phyloP scores from a whole-genome alignment of 2,113 vertebrate species.

The Amazona vittata region DNA sequence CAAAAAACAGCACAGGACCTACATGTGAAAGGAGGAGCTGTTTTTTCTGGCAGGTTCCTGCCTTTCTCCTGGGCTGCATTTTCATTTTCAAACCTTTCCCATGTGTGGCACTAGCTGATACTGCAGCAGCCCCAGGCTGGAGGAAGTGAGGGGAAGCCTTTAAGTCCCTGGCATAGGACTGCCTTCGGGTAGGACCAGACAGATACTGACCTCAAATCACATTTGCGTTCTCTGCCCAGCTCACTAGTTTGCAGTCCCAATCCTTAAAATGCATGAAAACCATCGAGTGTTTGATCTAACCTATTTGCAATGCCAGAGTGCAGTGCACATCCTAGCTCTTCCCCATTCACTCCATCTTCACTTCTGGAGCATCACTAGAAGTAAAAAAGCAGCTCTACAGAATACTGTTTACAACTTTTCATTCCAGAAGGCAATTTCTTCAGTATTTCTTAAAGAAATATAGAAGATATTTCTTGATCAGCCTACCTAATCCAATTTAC shows the following conservation, averaged over 20 bases:
- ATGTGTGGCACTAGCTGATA: not conserved
- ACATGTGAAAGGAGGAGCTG: not conserved
- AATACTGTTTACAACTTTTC: not conserved
- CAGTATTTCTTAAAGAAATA: not conserved
- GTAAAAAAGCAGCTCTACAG: not conserved
- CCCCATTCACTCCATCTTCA: not conserved
- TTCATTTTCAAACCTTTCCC: not conserved
- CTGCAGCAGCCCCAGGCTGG: not conserved
- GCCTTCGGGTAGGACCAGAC: not conserved
- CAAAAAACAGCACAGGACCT: not conserved
- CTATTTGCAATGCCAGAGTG: not conserved
- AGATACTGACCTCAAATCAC: not conserved
- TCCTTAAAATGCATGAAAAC: not conserved
- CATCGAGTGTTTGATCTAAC: not conserved
- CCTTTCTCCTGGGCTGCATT: not conserved
- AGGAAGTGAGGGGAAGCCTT: not conserved
- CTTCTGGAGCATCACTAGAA: not conserved
- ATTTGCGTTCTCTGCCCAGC: accelerated
- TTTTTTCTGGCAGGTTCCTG: not conserved
- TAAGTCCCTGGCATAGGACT: not conserved
- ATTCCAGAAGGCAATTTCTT: not conserved
- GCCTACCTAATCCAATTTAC: not conserved
- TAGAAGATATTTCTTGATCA: not conserved
- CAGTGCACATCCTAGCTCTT: not conserved
- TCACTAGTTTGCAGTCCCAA: not conserved